These are phyloP conservation scores for Kryptopterus vitreolus DNA, from an alignment of 2,797 vertebrate species.

Conservation along the genomic window DNA sequence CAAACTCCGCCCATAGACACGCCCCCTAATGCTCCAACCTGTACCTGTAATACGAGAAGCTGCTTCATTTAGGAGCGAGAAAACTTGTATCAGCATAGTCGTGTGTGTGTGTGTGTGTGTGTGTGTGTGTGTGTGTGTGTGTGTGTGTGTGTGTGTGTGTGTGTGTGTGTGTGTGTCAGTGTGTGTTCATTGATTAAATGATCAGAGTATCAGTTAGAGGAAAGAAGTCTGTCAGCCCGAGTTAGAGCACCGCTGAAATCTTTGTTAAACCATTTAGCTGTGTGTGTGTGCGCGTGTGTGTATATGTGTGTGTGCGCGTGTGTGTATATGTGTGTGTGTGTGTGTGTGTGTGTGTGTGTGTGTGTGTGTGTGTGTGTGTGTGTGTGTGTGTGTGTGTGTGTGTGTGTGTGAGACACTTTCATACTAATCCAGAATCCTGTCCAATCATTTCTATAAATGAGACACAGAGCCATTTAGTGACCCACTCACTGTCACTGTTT, in stretches of 20 bases:
- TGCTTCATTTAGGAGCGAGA: no score
- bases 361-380: not conserved
- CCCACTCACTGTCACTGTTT: not conserved
- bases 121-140: no score
- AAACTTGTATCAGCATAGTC: no score
- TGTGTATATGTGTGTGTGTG: not conserved
- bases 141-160: not conserved
- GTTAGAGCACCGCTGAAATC: not conserved
- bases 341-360: slow-evolving; percentile 1
- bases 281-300: no score
- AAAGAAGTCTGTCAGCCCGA: not conserved
- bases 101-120: no score
- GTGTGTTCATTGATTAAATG: not conserved
- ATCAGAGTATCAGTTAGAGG: not conserved
- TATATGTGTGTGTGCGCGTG: not conserved
- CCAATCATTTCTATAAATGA: not conserved
- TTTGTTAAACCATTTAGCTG: no score
- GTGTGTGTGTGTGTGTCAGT: not conserved
- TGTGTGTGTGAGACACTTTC: not conserved
- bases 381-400: not conserved
- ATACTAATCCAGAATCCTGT: not conserved
- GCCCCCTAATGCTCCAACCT: no score
- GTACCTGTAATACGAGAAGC: no score
- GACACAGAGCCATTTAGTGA: not conserved
- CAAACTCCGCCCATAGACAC: no score